A percentile compares a stretch with the other conserved stretches of the same genome.
phyloP scores from a whole-genome alignment of 2,797 vertebrate genomes.

The Aulostomus chinensis region DNA sequence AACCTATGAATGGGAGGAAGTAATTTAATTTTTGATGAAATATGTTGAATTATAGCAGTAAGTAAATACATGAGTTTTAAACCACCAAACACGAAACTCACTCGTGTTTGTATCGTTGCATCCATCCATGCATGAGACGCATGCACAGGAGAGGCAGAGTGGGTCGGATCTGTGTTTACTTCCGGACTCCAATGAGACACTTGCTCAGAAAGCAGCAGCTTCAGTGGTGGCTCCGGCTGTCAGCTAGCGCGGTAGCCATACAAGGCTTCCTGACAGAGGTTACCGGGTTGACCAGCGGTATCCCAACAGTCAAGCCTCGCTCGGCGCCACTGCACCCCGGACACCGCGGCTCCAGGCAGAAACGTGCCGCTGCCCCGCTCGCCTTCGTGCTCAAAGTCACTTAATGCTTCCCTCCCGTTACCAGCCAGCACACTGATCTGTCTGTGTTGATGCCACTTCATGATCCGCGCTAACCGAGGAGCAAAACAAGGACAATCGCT shows the following conservation, averaged over 20 bases:
- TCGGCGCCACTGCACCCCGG: slow-evolving; percentile 37
- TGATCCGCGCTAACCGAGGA: slow-evolving; percentile 58
- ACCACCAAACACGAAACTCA: too few species aligned
- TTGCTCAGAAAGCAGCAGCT: slow-evolving; percentile 63
- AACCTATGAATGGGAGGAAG: too few species aligned
- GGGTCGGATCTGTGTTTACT: slow-evolving; percentile 88
- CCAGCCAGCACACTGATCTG: slow-evolving; percentile 55
- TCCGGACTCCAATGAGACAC: slow-evolving; percentile 83
- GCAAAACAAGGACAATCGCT: slow-evolving; percentile 70
- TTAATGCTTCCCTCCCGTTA: slow-evolving; percentile 49
- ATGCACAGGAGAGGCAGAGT: slow-evolving; percentile 55
- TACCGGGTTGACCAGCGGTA: slow-evolving; percentile 53
- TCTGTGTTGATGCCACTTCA: slow-evolving; percentile 45
- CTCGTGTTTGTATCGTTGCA: too few species aligned
- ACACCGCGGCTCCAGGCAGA: slow-evolving; percentile 32
- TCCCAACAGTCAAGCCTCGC: slow-evolving; percentile 27
- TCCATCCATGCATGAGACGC: not conserved
- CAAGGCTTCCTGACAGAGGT: slow-evolving; percentile 76
- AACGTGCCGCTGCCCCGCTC: slow-evolving; percentile 26
- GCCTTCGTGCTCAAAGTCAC: slow-evolving; percentile 64
- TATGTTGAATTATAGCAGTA: too few species aligned
- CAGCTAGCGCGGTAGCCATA: slow-evolving; percentile 56
- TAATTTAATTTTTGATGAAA: too few species aligned
- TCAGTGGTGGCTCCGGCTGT: slow-evolving; percentile 52
- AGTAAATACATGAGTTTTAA: too few species aligned